Conservation (phyloP, 2,113 vertebrate genomes). For the Ceyx margarethae region DNA sequence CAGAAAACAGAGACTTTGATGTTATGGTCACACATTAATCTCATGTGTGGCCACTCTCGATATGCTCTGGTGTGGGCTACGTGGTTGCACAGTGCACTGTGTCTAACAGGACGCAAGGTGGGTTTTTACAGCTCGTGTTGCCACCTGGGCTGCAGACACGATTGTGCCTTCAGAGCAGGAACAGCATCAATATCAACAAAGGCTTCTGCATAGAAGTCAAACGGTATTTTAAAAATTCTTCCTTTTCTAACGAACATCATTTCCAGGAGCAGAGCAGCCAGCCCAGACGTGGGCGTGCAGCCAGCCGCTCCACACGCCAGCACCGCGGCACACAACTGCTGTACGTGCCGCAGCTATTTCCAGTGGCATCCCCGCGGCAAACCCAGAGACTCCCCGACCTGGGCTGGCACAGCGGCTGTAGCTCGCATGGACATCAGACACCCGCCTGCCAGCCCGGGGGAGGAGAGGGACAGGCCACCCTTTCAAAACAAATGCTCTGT, state of each 20-base stretch:
- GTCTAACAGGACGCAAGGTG: not conserved
- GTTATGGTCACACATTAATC: not conserved
- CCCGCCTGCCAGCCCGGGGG: fast-evolving
- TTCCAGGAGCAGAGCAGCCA: not conserved
- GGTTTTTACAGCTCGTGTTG: not conserved
- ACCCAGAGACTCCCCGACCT: not conserved
- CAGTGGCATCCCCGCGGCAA: not conserved
- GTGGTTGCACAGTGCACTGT: not conserved
- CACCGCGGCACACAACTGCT: not conserved
- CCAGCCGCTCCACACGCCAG: not conserved
- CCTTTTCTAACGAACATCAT: not conserved
- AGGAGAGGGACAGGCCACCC: too few species aligned
- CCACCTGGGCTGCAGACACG: not conserved
- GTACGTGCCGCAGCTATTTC: not conserved
- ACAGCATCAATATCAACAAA: not conserved
- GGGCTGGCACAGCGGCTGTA: not conserved
- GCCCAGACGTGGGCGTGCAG: fast-evolving
- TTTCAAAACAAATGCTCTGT: not conserved
- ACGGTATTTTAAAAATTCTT: not conserved
- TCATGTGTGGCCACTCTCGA: not conserved
- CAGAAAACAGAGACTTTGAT: not conserved
- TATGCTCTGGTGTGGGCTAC: not conserved
- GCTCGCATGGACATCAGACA: not conserved
- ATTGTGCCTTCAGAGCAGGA: not conserved
- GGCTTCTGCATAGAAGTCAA: not conserved